Base-by-base conservation (phyloP, 1,140 invertebrate genomes). In the Heliconius melpomene region DNA sequence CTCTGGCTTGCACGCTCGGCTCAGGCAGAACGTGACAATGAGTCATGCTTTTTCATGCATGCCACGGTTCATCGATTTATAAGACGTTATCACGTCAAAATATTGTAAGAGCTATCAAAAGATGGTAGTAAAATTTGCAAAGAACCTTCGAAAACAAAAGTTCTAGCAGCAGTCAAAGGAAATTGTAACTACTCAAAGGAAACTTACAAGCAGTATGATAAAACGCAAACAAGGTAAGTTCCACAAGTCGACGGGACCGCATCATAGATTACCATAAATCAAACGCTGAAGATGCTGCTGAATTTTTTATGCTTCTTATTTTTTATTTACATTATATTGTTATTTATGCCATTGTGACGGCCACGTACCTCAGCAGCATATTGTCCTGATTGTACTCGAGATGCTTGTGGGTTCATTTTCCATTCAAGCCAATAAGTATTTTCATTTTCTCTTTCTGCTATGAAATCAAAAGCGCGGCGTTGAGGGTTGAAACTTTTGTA, bases 171-270 rank as follows among this genome's bases (percentile, higher is more conserved):
- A 66, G 60, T 66, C 23, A 29, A 66, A 18, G 23, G 60, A 66
- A 66, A 29, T 66, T 38, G 71, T 20, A 72, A 72, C 29, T 72
- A 72, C 71, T 72, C 36, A 40, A 38, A 72, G 36, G 36, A 11
- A 72, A 72, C 7, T 72, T n/a, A 72, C 71, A 72, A 40, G 38
- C 71, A 72, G 71, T 38, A 72, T 72, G 71, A 72, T 72, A 72
- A 72, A 72, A 72, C 20, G 71, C 71, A 72, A 72, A 40, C 71
- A 72, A 72, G 9, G 23, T n/a, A 38, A 38, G 71, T 72, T 38
- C 32, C 11, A 11, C 36, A 72, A 72, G 32, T 72, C 11, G 71
- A 72, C 71, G 71, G 32, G 70, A 32, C 32, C 71, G 36, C 2
- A 11, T 66, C 29, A 72, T 13, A 40, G 71, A 72, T 72, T 72